Evolutionary conservation across 2,113 vertebrate species (phyloP), one percentile per base, ranked within the genome.

Genomic region (Tenebrosternarchus preto): DNA sequence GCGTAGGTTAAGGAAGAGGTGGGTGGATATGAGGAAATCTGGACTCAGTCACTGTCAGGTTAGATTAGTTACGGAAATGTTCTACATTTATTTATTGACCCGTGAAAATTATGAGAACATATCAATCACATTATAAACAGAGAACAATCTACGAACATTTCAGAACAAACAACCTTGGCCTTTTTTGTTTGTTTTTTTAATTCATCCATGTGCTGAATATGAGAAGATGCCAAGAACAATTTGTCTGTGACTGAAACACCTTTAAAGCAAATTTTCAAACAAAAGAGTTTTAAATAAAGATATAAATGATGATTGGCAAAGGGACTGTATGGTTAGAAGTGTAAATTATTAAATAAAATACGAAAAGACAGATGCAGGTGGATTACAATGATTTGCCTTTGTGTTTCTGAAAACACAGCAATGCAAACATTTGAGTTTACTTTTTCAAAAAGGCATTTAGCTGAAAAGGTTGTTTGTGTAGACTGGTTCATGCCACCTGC

Each of bases 181-280:
- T n/a, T n/a, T n/a, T n/a, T n/a, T n/a, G n/a, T 50, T 61, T 29
- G 7, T 73, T 60, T 67, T 73, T 16, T 55, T 64, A n/a, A 68
- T 68, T 78, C 16, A 61, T 29, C 57, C 2, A 16, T 67, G 16
- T 7, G 27, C 24, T 12, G n/a, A 77, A 15, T 1, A 50, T 72
- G 73, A 15, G 1, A 31, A 15, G 1, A 31, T 77, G 78, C 82
- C 73, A 77, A 50, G 66, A 80, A 31, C 22, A 73, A 27, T 43
- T 63, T 50, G 25, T 71, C 27, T 61, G 50, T 75, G 1, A 7
- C 1, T 71, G 8, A 60, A 61, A 8, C 16, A 46, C 9, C 79
- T 46, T 79, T 80, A 76, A 64, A 80, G 43, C 77, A 80, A 67
- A 59, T 43, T 60, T 29, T 53, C 8, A 29, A 63, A 73, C 20